Percentiles rank a stretch among this genome's conserved stretches.
Conservation (phyloP, 2,888 invertebrate species). For the Acronicta alni region DNA sequence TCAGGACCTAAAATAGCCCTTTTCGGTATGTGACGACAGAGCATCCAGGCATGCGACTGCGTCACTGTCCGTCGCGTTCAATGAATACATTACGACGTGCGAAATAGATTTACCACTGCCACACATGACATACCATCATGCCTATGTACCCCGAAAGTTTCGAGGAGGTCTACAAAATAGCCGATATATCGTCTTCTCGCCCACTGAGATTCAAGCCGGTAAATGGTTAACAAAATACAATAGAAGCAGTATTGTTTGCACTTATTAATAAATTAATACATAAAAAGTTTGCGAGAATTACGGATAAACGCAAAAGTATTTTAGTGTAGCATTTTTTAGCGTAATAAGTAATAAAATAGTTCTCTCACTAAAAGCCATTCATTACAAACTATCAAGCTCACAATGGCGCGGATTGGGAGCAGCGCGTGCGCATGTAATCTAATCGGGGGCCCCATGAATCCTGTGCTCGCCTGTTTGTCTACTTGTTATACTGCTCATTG, state of each 20-base stretch:
- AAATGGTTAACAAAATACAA: no score
- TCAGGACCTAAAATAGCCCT: neutral
- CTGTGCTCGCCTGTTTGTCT: conserved; percentile 39
- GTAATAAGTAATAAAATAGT: conserved; percentile 3
- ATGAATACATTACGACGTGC: conserved; percentile 22
- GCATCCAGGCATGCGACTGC: neutral
- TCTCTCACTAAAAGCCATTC: conserved; percentile 28
- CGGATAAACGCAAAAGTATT: neutral
- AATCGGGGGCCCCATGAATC: conserved; percentile 60
- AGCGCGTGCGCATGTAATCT: conserved; percentile 55
- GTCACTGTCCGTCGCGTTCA: conserved; percentile 8
- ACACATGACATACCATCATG: neutral
- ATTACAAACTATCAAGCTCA: conserved; percentile 34
- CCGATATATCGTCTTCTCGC: no score
- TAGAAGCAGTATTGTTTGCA: no score
- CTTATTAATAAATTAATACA: no score
- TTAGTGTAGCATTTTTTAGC: neutral
- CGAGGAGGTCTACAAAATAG: no score
- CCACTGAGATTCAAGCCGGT: no score
- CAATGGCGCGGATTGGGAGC: conserved; percentile 51
- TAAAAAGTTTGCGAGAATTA: neutral
- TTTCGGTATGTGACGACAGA: neutral
- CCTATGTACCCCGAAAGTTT: neutral
- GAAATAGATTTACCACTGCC: conserved; percentile 23
- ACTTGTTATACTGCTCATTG: conserved; percentile 44